A percentile compares a stretch with the other conserved stretches of the same genome.
phyloP scores from a whole-genome alignment of 2,797 vertebrate species.

The Labroides dimidiatus region DNA sequence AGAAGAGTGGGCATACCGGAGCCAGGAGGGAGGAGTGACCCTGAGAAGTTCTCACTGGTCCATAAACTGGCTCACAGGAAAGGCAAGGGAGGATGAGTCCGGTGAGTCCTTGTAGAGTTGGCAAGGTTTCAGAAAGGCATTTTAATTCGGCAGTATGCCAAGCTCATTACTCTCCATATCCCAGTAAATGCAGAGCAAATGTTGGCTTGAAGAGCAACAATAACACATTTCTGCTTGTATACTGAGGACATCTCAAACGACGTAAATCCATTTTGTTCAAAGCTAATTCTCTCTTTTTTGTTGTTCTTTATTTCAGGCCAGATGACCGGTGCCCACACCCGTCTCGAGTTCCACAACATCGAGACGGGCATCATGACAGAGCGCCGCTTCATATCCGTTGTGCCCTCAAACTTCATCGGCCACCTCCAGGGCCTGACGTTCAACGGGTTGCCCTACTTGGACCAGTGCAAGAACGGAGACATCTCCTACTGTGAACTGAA shows the following conservation, averaged over 20 bases:
- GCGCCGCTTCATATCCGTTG: conserved; percentile 91
- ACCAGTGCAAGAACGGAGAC: conserved; percentile 95
- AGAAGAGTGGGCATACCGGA: conserved; percentile 13
- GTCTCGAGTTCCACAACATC: conserved; percentile 95
- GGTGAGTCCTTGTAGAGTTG: conserved; percentile 2
- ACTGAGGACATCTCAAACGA: no score
- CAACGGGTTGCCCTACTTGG: conserved; percentile 92
- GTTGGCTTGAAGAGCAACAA: conserved; percentile 7
- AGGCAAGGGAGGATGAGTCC: conserved; percentile 1
- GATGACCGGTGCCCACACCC: conserved; percentile 93
- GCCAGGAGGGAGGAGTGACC: conserved; percentile 50
- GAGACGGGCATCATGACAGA: conserved; percentile 98
- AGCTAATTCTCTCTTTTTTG: background rate
- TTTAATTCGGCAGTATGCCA: conserved; percentile 13
- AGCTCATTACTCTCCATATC: conserved; percentile 40
- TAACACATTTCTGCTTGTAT: conserved; percentile 26
- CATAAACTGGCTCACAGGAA: conserved; percentile 32
- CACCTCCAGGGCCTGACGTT: conserved; percentile 92
- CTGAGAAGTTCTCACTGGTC: conserved; percentile 41
- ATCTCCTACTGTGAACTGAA: conserved; percentile 96
- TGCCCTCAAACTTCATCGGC: conserved; percentile 95
- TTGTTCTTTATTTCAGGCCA: conserved; percentile 82
- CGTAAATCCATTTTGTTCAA: background rate
- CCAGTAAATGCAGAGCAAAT: conserved; percentile 36
- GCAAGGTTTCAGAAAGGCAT: conserved; percentile 11